Evolutionary conservation across 35 echinoderm and acorn worm genomes (phyloP).

Genomic region (Apostichopus parvimensis): DNA sequence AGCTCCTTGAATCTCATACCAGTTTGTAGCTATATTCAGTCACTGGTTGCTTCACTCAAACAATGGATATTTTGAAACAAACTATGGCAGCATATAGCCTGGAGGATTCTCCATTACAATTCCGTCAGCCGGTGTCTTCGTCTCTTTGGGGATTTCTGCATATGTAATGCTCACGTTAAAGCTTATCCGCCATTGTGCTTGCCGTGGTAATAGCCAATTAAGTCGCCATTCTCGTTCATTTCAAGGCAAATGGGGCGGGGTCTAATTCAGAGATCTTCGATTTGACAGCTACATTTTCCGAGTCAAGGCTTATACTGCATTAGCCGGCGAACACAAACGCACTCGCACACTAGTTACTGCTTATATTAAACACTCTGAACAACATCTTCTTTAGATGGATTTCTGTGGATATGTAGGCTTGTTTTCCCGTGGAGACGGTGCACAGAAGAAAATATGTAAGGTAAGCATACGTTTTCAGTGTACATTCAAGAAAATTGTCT

Average conservation of each 20-base stretch:
- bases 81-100: background rate
- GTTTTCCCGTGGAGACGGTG: constrained; percentile 9
- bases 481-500: background rate
- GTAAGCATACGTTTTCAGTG: background rate
- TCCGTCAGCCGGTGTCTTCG: background rate
- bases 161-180: constrained; percentile 31
- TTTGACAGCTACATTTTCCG: constrained; percentile 42
- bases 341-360: constrained; percentile 30
- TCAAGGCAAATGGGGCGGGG: constrained; percentile 47
- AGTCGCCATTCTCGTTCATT: constrained; percentile 49
- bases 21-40: background rate
- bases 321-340: constrained; percentile 33
- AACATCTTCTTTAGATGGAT: constrained; percentile 40
- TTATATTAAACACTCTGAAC: constrained; percentile 40
- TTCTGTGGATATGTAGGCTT: constrained; percentile 48
- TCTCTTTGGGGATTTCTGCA: constrained; percentile 42
- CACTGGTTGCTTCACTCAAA: background rate
- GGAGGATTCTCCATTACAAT: constrained; percentile 23
- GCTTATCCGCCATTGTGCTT: constrained; percentile 43
- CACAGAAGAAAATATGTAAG: background rate
- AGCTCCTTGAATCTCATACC: background rate
- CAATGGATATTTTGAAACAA: background rate
- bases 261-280: constrained; percentile 27
- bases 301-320: constrained; percentile 53
- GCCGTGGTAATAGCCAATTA: constrained; percentile 55